Percentiles rank a stretch among this genome's conserved stretches.
These are phyloP conservation scores for Diogma glabrata DNA, from an alignment of 2,888 invertebrate species.

Conservation along the genomic window DNA sequence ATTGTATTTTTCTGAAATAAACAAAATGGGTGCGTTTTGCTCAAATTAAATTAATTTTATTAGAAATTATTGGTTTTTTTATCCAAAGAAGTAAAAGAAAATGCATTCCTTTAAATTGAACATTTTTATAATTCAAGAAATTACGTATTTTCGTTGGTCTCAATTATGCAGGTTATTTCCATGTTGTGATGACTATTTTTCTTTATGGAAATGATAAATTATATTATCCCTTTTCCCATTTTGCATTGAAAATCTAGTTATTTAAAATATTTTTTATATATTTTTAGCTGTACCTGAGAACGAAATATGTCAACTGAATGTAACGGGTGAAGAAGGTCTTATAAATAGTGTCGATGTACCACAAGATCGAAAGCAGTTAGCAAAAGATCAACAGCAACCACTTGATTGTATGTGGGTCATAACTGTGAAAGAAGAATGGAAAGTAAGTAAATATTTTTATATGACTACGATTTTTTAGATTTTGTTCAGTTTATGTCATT, in stretches of 20 bases:
- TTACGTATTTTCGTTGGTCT: too few relatives aligned
- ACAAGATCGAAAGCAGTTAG: constrained; percentile 39
- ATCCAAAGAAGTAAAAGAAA: too few relatives aligned
- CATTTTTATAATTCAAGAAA: too few relatives aligned
- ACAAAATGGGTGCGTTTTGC: too few relatives aligned
- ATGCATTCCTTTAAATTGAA: too few relatives aligned
- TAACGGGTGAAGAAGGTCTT: constrained; percentile 42
- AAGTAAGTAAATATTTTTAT: constrained; percentile 43
- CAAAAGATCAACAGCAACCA: constrained; percentile 43
- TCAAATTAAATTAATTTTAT: too few relatives aligned
- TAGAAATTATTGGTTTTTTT: too few relatives aligned
- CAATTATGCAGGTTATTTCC: too few relatives aligned
- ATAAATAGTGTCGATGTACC: constrained; percentile 47
- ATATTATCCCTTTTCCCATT: too few relatives aligned
- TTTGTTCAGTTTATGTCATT: constrained; percentile 5
- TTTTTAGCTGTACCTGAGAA: constrained; percentile 22
- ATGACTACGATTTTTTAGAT: constrained; percentile 2
- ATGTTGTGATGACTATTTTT: too few relatives aligned
- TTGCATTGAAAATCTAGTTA: not conserved
- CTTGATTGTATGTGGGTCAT: constrained; percentile 68
- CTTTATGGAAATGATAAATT: too few relatives aligned
- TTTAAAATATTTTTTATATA: not conserved
- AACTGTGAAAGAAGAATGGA: constrained; percentile 48
- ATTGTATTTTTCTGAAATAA: too few relatives aligned
- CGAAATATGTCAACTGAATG: constrained; percentile 47